Evolutionary conservation across 1,140 invertebrate species (phyloP).

Genomic region (Lerema accius): DNA sequence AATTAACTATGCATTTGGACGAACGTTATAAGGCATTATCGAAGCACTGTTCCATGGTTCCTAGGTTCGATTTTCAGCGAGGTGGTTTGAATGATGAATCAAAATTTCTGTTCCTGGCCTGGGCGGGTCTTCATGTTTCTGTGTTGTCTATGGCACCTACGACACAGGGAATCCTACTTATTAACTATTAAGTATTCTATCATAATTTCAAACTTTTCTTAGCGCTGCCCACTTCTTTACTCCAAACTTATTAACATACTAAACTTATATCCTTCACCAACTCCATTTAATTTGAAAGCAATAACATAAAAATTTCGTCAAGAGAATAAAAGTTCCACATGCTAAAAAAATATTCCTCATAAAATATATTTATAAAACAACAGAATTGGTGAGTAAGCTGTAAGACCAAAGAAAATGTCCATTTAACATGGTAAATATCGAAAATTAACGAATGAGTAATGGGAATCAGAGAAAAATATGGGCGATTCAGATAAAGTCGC

Average conservation of each 20-base stretch:
- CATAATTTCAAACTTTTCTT: too few species aligned
- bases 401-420: conserved; percentile 15
- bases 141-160: too few species aligned
- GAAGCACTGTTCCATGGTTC: too few species aligned
- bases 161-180: too few species aligned
- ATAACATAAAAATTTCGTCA: background rate
- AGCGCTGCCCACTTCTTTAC: background rate
- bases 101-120: too few species aligned
- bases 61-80: too few species aligned
- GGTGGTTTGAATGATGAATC: too few species aligned
- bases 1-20: too few species aligned
- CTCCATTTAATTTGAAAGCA: background rate
- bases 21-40: too few species aligned
- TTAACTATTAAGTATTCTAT: too few species aligned
- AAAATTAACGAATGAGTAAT: conserved; percentile 20
- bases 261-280: background rate
- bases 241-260: background rate
- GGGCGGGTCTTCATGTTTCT: too few species aligned
- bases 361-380: background rate
- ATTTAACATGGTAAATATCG: conserved; percentile 9
- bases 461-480: conserved; percentile 1
- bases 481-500: background rate
- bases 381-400: background rate
- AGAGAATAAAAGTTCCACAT: background rate
- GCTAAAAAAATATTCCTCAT: background rate